Percentiles rank a stretch among this genome's conserved stretches.
These are phyloP conservation scores for Strix occidentalis DNA, from an alignment of 2,797 vertebrate genomes.

Conservation along the genomic window DNA sequence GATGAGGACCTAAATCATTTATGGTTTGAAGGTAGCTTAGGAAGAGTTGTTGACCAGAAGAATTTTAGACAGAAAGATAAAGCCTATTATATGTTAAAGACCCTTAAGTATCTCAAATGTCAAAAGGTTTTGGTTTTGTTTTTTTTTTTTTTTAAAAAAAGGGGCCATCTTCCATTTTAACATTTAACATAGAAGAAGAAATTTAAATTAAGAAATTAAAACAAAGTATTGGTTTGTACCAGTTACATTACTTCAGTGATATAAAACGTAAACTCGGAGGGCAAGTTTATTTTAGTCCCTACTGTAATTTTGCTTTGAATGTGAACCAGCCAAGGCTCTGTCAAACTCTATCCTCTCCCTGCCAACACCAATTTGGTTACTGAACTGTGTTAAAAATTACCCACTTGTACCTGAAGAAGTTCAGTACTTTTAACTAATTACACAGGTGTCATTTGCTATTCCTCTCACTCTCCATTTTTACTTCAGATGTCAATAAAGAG, in stretches of 20 bases:
- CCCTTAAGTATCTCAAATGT: background rate
- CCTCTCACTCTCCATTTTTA: background rate
- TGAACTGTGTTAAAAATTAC: background rate
- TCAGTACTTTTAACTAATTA: background rate
- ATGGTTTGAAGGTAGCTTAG: background rate
- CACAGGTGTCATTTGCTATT: background rate
- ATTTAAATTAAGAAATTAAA: background rate
- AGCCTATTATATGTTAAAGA: background rate
- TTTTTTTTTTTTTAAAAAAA: background rate
- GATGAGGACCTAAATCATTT: background rate
- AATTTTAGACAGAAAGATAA: background rate
- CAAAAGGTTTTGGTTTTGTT: background rate
- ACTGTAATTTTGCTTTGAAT: background rate
- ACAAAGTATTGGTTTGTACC: background rate
- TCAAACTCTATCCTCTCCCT: background rate
- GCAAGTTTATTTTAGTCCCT: background rate
- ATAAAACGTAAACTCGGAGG: background rate
- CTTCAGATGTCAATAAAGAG: background rate
- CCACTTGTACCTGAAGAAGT: background rate
- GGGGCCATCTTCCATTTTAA: background rate
- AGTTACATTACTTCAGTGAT: background rate
- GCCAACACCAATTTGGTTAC: background rate
- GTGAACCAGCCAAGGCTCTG: background rate
- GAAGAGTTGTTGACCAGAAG: background rate
- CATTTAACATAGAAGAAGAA: background rate